Conservation (phyloP, 2,113 vertebrate genomes). For the Agapornis roseicollis region DNA sequence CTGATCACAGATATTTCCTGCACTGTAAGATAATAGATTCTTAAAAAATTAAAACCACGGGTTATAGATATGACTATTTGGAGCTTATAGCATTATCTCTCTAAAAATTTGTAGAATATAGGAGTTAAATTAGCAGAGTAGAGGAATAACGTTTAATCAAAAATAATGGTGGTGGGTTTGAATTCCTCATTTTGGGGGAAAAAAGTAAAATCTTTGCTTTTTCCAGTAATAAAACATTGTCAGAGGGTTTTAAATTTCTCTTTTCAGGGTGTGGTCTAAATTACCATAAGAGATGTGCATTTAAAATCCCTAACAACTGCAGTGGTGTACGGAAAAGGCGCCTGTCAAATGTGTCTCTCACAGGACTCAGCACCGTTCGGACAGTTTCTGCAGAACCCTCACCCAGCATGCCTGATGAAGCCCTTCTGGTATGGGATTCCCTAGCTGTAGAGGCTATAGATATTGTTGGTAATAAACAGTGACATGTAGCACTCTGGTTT, state of each 20-base stretch:
- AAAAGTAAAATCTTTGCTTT: background rate
- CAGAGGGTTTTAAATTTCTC: background rate
- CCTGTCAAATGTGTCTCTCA: constrained; percentile 91
- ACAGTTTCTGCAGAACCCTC: constrained; percentile 87
- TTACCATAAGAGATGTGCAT: constrained; percentile 97
- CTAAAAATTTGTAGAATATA: background rate
- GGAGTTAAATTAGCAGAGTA: background rate
- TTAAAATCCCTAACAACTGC: constrained; percentile 98
- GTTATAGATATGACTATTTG: background rate
- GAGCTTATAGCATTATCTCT: background rate
- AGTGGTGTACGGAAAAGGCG: constrained; percentile 89
- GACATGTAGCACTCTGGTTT: background rate
- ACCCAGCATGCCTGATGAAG: constrained; percentile 78
- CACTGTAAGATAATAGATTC: background rate
- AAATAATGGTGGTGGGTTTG: background rate
- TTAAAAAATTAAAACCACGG: background rate
- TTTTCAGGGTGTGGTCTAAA: constrained; percentile 92
- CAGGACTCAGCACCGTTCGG: constrained; percentile 79
- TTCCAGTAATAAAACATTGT: background rate
- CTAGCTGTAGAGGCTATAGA: background rate
- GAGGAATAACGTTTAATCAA: background rate
- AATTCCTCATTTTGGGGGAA: background rate
- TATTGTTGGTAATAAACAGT: background rate
- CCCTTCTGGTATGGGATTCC: constrained; percentile 83
- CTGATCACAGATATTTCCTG: background rate